Conservation (phyloP, 2,797 vertebrate species). For the Hydrolagus colliei region DNA sequence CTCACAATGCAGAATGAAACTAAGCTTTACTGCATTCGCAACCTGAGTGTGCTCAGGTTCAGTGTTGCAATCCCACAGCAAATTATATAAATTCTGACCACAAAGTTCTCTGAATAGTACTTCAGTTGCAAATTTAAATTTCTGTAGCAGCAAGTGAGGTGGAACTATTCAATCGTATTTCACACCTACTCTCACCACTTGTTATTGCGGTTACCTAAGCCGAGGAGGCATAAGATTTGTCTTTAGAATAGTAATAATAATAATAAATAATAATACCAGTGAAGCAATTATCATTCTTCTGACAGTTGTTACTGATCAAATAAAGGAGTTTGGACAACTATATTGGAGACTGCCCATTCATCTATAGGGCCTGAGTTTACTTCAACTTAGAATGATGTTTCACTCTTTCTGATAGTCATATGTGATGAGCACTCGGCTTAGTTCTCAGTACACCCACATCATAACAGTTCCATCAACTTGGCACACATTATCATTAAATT, state of each 20-base stretch:
- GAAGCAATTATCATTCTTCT: no score
- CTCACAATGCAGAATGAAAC: neutral
- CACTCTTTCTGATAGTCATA: neutral
- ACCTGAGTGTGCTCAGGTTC: neutral
- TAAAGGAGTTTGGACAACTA: neutral
- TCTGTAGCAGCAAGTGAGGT: neutral
- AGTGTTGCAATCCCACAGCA: neutral
- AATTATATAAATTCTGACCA: neutral
- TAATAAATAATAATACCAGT: no score
- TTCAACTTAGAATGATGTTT: neutral
- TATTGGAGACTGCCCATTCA: no score
- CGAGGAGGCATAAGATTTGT: no score
- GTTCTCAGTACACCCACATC: neutral
- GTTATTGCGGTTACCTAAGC: no score
- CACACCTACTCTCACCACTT: neutral
- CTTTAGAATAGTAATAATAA: no score
- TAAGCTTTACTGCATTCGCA: neutral
- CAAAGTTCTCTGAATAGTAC: no score
- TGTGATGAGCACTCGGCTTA: neutral
- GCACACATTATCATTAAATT: neutral
- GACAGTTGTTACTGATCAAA: no score
- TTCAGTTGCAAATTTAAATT: neutral
- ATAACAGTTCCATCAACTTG: no score
- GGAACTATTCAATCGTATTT: neutral
- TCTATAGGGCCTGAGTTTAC: no score